phyloP scores from a whole-genome alignment of 2,797 vertebrate genomes.

The Chromobotia macracanthus region DNA sequence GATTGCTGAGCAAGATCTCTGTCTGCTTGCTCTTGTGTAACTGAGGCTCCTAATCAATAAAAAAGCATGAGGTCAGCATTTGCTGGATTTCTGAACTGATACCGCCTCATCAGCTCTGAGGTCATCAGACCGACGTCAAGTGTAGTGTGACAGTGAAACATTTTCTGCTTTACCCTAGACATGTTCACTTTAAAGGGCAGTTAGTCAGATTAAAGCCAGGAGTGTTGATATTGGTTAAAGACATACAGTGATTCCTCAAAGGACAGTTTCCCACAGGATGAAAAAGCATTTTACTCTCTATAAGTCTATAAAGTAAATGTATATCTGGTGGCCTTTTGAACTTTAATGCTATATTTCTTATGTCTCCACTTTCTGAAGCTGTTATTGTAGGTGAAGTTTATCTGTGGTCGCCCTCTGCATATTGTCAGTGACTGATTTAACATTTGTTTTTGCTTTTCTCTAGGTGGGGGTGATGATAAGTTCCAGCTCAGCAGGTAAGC shows the following conservation, averaged over 20 bases:
- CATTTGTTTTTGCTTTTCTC: slow-evolving; percentile 43
- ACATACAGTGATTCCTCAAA: neutral
- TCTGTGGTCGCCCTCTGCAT: slow-evolving; percentile 29
- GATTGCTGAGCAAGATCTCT: slow-evolving; percentile 49
- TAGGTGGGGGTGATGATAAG: slow-evolving; percentile 69
- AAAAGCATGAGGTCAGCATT: slow-evolving; percentile 51
- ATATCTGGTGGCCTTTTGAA: slow-evolving; percentile 42
- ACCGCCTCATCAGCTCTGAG: slow-evolving; percentile 36
- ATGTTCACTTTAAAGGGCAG: slow-evolving; percentile 2
- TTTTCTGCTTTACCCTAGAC: neutral
- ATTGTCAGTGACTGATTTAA: slow-evolving; percentile 30
- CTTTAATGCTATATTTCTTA: slow-evolving; percentile 14
- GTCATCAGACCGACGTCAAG: slow-evolving; percentile 1
- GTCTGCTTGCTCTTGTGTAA: slow-evolving; percentile 47
- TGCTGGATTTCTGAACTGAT: slow-evolving; percentile 30
- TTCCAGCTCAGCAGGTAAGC: slow-evolving; percentile 71
- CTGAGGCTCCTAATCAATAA: slow-evolving; percentile 48
- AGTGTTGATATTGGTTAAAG: slow-evolving; percentile 5
- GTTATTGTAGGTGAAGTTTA: slow-evolving; percentile 33
- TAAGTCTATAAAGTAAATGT: slow-evolving; percentile 10
- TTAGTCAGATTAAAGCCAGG: slow-evolving; percentile 5
- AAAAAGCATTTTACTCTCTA: slow-evolving; percentile 18
- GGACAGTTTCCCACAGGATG: slow-evolving; percentile 12
- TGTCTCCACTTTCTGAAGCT: slow-evolving; percentile 3
- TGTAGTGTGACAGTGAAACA: neutral